A percentile compares a stretch with the other conserved stretches of the same genome.
Evolutionary conservation across 2,888 invertebrate genomes (phyloP).

Genomic region (Cerastoderma edule): DNA sequence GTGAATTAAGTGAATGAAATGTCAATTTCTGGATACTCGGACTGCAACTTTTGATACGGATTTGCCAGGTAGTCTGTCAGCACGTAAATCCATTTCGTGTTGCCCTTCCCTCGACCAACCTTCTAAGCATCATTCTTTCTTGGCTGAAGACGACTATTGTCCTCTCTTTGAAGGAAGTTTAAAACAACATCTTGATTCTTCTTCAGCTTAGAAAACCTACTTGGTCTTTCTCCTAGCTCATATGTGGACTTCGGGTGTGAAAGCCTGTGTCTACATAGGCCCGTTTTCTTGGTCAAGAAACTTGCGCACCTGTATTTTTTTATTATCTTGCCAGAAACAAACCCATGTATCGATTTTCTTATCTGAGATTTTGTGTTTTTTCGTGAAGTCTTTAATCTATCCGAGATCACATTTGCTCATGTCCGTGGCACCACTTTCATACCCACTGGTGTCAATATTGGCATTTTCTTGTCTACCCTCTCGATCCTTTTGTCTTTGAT

Average conservation of each 20-base stretch:
- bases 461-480: too few relatives aligned
- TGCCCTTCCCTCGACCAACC: conserved; percentile 12
- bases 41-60: conserved; percentile 31
- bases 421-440: conserved; percentile 26
- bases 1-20: conserved; percentile 44
- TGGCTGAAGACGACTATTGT: conserved; percentile 35
- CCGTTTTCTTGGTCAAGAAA: conserved; percentile 24
- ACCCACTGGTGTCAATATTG: conserved; percentile 35
- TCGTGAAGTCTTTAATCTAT: conserved; percentile 20
- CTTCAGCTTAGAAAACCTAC: neutral
- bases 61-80: conserved; percentile 41
- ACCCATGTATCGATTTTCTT: conserved; percentile 21
- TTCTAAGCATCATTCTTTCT: conserved; percentile 37
- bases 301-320: conserved; percentile 36
- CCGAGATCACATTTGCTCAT: conserved; percentile 15
- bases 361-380: neutral
- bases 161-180: conserved; percentile 34
- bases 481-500: conserved; percentile 17
- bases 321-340: conserved; percentile 26
- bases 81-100: conserved; percentile 24
- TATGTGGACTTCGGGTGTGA: conserved; percentile 9
- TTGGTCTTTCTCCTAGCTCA: neutral
- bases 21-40: conserved; percentile 42
- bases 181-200: conserved; percentile 15
- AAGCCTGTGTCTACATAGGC: conserved; percentile 32